Percentiles rank a stretch among this genome's conserved stretches.
Conservation (phyloP, 2,888 invertebrate genomes). For the Agrenia bidenticulata region DNA sequence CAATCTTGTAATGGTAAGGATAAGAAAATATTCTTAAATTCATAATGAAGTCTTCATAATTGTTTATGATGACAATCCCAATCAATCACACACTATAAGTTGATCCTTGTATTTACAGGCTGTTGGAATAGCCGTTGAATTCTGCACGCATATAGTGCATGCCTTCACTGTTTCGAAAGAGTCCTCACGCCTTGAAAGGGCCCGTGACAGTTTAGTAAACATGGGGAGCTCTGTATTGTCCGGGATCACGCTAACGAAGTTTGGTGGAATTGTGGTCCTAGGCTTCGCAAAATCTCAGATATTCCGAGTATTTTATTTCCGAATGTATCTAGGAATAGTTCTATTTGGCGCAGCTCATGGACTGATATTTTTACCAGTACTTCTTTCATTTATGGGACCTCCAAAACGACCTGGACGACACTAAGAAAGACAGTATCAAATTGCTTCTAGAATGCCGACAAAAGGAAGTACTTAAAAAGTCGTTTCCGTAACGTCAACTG, state of each 20-base stretch:
- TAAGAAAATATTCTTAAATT: background rate
- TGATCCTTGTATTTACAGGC: constrained; percentile 63
- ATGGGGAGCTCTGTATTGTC: constrained; percentile 97
- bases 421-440: background rate
- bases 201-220: constrained; percentile 77
- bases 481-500: background rate
- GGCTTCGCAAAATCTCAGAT: constrained; percentile 98
- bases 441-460: background rate
- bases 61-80: background rate
- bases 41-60: background rate
- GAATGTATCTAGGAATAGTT: constrained; percentile 98
- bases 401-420: constrained; percentile 34
- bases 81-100: too few relatives aligned
- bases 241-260: constrained; percentile 96
- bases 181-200: constrained; percentile 70
- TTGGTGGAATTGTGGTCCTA: constrained; percentile 93
- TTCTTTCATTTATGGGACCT: constrained; percentile 63
- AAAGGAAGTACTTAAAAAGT: background rate
- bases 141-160: constrained; percentile 95
- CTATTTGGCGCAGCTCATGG: constrained; percentile 96
- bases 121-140: constrained; percentile 98
- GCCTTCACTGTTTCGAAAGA: constrained; percentile 80
- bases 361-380: constrained; percentile 92
- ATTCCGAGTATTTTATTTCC: constrained; percentile 93
- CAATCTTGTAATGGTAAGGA: constrained; percentile 84